Base-by-base conservation (phyloP, 2,888 invertebrate species). In the Branchipolynoe longqiensis region DNA sequence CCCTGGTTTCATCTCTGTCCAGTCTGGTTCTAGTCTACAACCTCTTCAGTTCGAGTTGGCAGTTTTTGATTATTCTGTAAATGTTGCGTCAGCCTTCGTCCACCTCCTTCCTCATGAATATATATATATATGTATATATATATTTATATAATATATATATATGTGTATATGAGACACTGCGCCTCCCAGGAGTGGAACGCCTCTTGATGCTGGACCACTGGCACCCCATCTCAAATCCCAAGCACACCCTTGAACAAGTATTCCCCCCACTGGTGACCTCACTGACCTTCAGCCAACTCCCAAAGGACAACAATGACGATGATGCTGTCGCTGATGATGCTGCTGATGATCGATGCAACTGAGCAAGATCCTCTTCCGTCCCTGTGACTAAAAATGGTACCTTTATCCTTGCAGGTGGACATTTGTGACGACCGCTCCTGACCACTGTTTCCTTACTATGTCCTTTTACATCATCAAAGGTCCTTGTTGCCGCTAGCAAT, bases 61-160 rank as follows among this genome's bases (percentile, higher is more conserved):
- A 78, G 48, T 78, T 78, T 78, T 78, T 78, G 54, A 78, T n/a
- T n/a, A n/a, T 78, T 78, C 78, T 78, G 78, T 78, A 33, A 78
- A 48, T 78, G 78, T 78, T 41, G 48, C 78, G 78, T 78, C 31
- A 31, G 48, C 78, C 78, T 78, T n/a, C 28, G 78, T 78, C 48
- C 54, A 54, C 48, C n/a, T n/a, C n/a, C n/a, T n/a, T n/a, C 41
- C 41, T 78, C 78, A 78, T 78, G 28, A 69, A 41, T n/a, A n/a
- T n/a, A n/a, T n/a, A n/a, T n/a, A n/a, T n/a, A n/a, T n/a, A n/a
- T n/a, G n/a, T n/a, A n/a, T n/a, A n/a, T n/a, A n/a, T n/a, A n/a
- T n/a, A n/a, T n/a, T n/a, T n/a, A n/a, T n/a, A n/a, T n/a, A n/a
- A n/a, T n/a, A n/a, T n/a, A n/a, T n/a, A n/a, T n/a, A n/a, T n/a